Base-by-base conservation (phyloP, 1,140 invertebrate species). In the Octopus sinensis region DNA sequence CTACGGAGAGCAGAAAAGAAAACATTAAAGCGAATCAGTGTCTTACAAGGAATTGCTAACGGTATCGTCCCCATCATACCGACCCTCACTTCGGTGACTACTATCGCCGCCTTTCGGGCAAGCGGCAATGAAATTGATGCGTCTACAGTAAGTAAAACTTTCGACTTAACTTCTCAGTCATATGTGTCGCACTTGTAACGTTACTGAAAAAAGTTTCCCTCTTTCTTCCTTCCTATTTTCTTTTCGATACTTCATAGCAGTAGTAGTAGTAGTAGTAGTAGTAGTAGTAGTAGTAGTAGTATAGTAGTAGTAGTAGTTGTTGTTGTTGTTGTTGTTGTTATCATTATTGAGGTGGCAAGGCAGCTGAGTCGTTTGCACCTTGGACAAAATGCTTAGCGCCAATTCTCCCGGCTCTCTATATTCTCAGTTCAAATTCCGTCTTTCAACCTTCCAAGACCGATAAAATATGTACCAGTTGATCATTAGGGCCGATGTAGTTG, bases 31-130 rank as follows among this genome's bases (percentile, higher is more conserved):
- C 92, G 92, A 84, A 91, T 91, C 78, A 91, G 92, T 10, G 93
- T 92, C 82, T 88, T 92, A 4, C 92, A 93, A 84, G 93, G 92
- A 84, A 85, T 94, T 5, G 92, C 92, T 81, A 91, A 93, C 51
- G 93, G 93, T 23, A 88, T 94, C 75, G 91, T 92, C 43, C 92
- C 93, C 10, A 91, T 93, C n/a, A 90, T 94, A 68, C 93, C 94
- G 13, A 91, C 93, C 62, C 90, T 94, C 54, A 91, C 93, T 0
- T 91, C 92, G 4, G 93, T 94, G 76, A 88, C 93, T 54, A 94
- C 93, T 4, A 93, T 94, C 83, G 87, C 94, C 54, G 89, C 91
- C 10, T 93, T 94, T 83, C 91, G 93, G 53, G 88, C 90, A 13
- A 87, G 90, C 17, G 93, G 93, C 51, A 89, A 92, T 86, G 91